Base-by-base conservation (phyloP, 2,113 vertebrate species). In the Neodontobutis hainanensis region DNA sequence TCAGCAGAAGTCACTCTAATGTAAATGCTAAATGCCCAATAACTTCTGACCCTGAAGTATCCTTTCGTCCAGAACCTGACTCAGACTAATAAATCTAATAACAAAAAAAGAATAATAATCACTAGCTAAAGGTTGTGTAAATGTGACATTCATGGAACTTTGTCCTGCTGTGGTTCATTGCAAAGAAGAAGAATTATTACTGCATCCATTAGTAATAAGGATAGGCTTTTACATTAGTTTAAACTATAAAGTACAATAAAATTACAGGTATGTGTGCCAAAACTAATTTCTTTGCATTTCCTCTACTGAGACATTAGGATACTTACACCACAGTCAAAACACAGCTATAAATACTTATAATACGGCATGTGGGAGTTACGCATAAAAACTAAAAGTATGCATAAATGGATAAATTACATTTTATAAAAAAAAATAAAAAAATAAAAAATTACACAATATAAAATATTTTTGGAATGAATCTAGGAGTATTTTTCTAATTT, bases 21-120 rank as follows among this genome's bases (percentile, higher is more conserved):
- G 2, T 36, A 36, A 40, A 11, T 36, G 1, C 11, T 61, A 59
- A 70, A 42, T 19, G 52, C n/a, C 45, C 45, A 14, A 36, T 2
- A 58, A 38, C 32, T 44, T 44, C 15, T 64, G 36, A 12, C 47
- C 40, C 43, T 53, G 45, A 72, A 56, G n/a, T 63, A 68, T 55
- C 58, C 62, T 68, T 63, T 43, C 56, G 42, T 68, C 65, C 43
- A 62, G 49, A 75, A 61, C 59, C 65, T 0, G 36, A 49, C 60
- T 68, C 34, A 42, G 57, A 44, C 56, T 74, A 78, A 79, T 84
- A 67, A 80, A 82, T 82, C 74, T 52, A 75, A 73, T 60, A 53
- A 63, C 43, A 64, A 77, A 60, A 82, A 72, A 85, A 75, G 56
- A 27, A 27, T 2, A 27, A 27, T 2, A 1, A 3, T 14, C 49